These are phyloP conservation scores for Coremacera marginata DNA, from an alignment of 2,888 invertebrate species.

Conservation along the genomic window DNA sequence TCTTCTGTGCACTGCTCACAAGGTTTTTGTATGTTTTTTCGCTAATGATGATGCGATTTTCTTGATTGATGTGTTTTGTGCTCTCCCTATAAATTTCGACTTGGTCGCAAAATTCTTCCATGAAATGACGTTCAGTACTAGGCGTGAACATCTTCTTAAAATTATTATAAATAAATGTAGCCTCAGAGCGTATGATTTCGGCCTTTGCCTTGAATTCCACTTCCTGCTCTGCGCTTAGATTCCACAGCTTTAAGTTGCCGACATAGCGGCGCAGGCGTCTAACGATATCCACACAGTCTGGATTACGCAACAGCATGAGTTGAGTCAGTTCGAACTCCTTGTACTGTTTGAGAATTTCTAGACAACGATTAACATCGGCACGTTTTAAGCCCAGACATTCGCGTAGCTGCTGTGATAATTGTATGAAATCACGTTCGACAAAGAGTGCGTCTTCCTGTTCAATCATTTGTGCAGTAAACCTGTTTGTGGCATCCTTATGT, in stretches of 20 bases:
- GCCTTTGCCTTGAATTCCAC: constrained; percentile 77
- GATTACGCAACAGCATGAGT: constrained; percentile 85
- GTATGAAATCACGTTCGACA: constrained; percentile 63
- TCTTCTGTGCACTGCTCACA: constrained; percentile 40
- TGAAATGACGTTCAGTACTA: constrained; percentile 72
- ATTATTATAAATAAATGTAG: constrained; percentile 71
- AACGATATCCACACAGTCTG: constrained; percentile 82
- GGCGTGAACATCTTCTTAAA: constrained; percentile 73
- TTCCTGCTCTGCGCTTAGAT: constrained; percentile 74
- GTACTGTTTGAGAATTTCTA: constrained; percentile 77
- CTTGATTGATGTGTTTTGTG: constrained; percentile 73
- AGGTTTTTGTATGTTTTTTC: constrained; percentile 60
- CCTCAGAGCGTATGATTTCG: constrained; percentile 77
- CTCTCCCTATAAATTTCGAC: constrained; percentile 77
- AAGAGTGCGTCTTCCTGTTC: constrained; percentile 64
- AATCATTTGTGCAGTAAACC: constrained; percentile 63
- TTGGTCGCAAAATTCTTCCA: constrained; percentile 79
- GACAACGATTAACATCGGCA: constrained; percentile 80
- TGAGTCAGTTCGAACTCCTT: constrained; percentile 71
- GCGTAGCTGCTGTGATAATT: constrained; percentile 62
- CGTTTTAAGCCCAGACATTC: constrained; percentile 66
- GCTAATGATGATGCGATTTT: constrained; percentile 60
- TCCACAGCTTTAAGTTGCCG: constrained; percentile 83
- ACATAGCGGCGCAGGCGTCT: constrained; percentile 82
- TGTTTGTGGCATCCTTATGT: constrained; percentile 59